phyloP scores from a whole-genome alignment of 2,888 invertebrate genomes.

The Salticus scenicus region DNA sequence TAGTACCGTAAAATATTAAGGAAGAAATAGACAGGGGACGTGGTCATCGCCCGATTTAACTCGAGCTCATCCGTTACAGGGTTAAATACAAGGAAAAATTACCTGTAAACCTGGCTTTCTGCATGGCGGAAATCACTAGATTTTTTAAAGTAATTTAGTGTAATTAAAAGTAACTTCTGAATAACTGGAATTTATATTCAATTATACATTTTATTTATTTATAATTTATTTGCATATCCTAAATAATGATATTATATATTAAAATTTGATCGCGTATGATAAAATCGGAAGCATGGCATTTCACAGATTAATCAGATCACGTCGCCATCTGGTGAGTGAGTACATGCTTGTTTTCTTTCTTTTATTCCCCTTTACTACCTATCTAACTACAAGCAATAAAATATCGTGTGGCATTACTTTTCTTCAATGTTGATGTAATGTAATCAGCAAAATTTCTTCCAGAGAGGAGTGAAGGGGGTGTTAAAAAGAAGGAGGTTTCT shows the following conservation, averaged over 20 bases:
- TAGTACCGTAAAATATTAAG: no score
- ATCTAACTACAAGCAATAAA: slow-evolving; percentile 7
- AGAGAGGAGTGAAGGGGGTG: neutral
- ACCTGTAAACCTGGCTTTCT: no score
- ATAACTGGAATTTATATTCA: no score
- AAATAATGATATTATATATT: neutral
- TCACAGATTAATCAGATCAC: slow-evolving; percentile 16
- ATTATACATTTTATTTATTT: no score
- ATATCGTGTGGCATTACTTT: neutral
- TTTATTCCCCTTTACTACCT: neutral
- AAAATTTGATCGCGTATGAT: slow-evolving; percentile 7
- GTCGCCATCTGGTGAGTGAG: slow-evolving; percentile 5
- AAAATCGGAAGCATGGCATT: slow-evolving; percentile 15
- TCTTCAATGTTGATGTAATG: slow-evolving; percentile 19
- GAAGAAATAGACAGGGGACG: no score
- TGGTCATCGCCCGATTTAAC: no score
- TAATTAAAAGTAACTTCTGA: no score
- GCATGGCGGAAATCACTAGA: no score
- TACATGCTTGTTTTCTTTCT: neutral
- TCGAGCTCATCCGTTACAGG: no score
- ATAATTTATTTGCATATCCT: no score
- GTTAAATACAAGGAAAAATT: no score
- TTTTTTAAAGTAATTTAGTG: no score
- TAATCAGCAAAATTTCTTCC: slow-evolving; percentile 26
- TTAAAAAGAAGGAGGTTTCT: neutral